Conservation (phyloP, 2,797 vertebrate genomes). For the Vespertilio murinus region DNA sequence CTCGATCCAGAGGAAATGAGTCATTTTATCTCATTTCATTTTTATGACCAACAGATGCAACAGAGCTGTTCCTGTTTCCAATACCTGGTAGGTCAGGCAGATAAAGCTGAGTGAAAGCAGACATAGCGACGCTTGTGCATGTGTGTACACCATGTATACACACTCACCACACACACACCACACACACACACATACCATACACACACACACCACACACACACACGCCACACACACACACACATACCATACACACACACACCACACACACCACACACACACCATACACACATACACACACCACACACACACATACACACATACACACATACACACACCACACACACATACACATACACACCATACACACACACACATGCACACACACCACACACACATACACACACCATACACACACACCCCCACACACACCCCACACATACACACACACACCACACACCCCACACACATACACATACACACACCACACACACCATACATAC, state of each 20-base stretch:
- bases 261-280: background rate
- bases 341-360: too few species aligned
- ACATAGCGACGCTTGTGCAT: background rate
- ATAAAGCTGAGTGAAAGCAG: background rate
- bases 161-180: background rate
- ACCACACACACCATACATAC: background rate
- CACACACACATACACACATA: too few species aligned
- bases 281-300: background rate
- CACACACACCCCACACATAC: background rate
- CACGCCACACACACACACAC: too few species aligned
- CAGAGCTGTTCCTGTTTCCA: conserved; percentile 71
- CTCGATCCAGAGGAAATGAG: background rate
- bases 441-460: conserved; percentile 1
- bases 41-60: conserved; percentile 76
- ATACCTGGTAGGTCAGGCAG: conserved; percentile 67
- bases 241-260: background rate
- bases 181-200: too few species aligned
- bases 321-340: too few species aligned
- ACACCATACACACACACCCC: too few species aligned
- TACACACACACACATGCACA: too few species aligned
- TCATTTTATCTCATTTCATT: conserved; percentile 70
- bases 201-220: too few species aligned
- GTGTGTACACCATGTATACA: conserved; percentile 43
- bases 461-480: conserved; percentile 37
- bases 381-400: too few species aligned